These are phyloP conservation scores for Periophthalmus modestus DNA, from an alignment of 2,113 vertebrate species.

Conservation along the genomic window DNA sequence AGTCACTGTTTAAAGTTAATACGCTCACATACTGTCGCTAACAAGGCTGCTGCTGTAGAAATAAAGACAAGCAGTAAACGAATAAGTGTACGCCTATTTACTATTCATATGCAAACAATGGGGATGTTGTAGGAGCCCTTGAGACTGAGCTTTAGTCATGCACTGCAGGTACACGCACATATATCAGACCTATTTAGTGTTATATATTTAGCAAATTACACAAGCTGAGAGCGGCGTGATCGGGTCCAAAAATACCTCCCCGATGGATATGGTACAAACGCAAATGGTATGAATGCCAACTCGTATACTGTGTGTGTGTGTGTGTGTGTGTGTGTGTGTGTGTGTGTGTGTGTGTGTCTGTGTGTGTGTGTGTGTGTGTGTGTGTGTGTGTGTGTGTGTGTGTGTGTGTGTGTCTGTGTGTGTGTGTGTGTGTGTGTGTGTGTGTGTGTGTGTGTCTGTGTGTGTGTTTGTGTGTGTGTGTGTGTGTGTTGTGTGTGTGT, in stretches of 20 bases:
- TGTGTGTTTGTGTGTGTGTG: too few species aligned
- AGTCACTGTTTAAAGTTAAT: constrained; percentile 8
- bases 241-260: neutral
- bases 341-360: too few species aligned
- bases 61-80: constrained; percentile 16
- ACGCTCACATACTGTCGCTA: constrained; percentile 10
- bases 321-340: too few species aligned
- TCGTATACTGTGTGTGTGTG: neutral
- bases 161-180: neutral
- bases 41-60: neutral
- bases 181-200: neutral
- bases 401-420: too few species aligned
- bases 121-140: neutral
- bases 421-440: too few species aligned
- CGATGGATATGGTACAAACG: neutral
- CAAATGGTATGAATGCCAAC: neutral
- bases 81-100: neutral
- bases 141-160: neutral
- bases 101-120: neutral
- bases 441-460: too few species aligned
- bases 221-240: neutral
- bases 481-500: too few species aligned
- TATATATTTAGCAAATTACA: neutral
- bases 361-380: too few species aligned
- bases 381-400: too few species aligned